Percentiles rank a stretch among this genome's conserved stretches.
Conservation (phyloP, 2,888 invertebrate species). For the Copidosoma aretas region DNA sequence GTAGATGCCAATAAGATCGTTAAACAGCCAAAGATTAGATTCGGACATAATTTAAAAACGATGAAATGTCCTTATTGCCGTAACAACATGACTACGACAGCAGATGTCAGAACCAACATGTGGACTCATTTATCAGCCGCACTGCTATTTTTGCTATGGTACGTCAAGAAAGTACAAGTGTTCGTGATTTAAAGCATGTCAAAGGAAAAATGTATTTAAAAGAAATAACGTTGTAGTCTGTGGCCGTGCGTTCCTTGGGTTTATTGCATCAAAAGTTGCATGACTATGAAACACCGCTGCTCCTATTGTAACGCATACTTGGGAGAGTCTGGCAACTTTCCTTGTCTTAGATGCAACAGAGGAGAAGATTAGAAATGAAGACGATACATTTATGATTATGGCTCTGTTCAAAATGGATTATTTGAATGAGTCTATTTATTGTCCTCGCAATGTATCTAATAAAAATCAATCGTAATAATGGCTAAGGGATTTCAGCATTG, state of each 20-base stretch:
- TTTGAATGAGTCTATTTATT: no score
- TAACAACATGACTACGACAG: conserved; percentile 3
- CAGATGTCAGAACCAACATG: background rate
- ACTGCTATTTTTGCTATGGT: background rate
- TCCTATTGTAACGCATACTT: conserved; percentile 5
- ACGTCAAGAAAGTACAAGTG: background rate
- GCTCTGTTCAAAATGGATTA: no score
- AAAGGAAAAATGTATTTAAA: background rate
- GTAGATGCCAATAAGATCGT: background rate
- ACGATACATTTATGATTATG: no score
- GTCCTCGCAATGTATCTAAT: no score
- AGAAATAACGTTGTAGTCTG: conserved; percentile 1
- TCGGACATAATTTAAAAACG: background rate
- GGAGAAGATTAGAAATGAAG: no score
- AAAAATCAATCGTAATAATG: no score
- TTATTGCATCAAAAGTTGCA: conserved; percentile 6
- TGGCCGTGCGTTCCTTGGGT: conserved; percentile 21
- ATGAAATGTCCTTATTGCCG: conserved; percentile 17
- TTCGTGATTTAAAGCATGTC: background rate
- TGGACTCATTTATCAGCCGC: conserved; percentile 11
- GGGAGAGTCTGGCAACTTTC: background rate
- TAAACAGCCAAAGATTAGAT: background rate
- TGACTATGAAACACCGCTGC: conserved; percentile 15
- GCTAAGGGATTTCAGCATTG: no score
- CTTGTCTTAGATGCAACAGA: background rate